A percentile compares a stretch with the other conserved stretches of the same genome.
Conservation (phyloP, 2,113 vertebrate genomes). For the Periophthalmus modestus region DNA sequence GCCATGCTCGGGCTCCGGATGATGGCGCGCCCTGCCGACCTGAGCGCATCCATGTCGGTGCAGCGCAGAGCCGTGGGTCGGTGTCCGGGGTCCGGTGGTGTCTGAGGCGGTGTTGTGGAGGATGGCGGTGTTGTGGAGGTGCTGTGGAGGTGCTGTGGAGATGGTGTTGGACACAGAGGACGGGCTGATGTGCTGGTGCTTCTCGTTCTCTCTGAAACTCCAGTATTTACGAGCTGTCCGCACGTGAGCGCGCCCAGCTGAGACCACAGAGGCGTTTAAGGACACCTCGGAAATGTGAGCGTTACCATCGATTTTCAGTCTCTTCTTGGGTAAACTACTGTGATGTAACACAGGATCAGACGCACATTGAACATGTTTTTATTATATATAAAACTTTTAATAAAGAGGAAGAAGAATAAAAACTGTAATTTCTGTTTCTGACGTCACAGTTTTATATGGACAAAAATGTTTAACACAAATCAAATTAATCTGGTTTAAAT, state of each 20-base stretch:
- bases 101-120: slow-evolving; percentile 16
- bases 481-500: no score
- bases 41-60: slow-evolving; percentile 82
- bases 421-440: no score
- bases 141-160: not conserved
- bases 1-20: slow-evolving; percentile 84
- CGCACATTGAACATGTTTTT: not conserved
- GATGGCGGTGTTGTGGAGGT: not conserved
- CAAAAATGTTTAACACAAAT: no score
- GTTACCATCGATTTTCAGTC: no score
- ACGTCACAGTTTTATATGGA: no score
- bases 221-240: not conserved
- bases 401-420: no score
- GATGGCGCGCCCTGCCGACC: slow-evolving; percentile 84
- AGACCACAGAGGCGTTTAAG: not conserved
- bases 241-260: slow-evolving; percentile 17
- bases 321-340: not conserved
- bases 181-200: slow-evolving; percentile 45
- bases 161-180: slow-evolving; percentile 32
- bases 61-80: not conserved
- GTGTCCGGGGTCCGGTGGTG: no score
- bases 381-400: not conserved
- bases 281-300: slow-evolving; percentile 12
- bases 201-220: slow-evolving; percentile 32
- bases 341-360: not conserved